Evolutionary conservation across 2,113 vertebrate genomes (phyloP).

Genomic region (Atrichornis clamosus): DNA sequence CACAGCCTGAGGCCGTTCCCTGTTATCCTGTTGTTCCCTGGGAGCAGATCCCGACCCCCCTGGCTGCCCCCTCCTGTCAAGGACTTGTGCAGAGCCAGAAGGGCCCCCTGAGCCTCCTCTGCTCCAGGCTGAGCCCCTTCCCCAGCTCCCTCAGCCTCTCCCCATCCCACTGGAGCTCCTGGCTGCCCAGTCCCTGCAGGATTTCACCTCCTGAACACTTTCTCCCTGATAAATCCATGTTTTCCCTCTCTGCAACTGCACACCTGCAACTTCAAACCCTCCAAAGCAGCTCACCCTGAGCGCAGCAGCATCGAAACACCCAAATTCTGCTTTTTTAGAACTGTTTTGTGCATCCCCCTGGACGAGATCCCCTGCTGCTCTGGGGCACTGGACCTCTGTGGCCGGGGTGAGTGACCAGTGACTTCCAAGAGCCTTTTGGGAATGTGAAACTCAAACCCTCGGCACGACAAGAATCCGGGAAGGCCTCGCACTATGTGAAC

Average conservation of each 20-base stretch:
- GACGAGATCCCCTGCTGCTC: background rate
- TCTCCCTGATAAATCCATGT: rapidly evolving
- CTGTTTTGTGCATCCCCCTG: background rate
- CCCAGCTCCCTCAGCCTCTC: background rate
- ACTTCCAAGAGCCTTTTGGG: background rate
- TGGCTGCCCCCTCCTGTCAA: too few relatives aligned
- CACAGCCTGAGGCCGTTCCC: too few relatives aligned
- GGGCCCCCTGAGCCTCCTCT: background rate
- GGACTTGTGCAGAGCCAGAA: too few relatives aligned
- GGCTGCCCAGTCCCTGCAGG: background rate
- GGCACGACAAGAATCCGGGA: background rate
- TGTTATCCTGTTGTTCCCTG: too few relatives aligned
- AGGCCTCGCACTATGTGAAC: background rate
- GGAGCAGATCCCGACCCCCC: too few relatives aligned
- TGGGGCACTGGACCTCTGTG: rapidly evolving
- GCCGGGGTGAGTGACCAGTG: rapidly evolving
- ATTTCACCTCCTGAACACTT: background rate
- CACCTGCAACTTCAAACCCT: background rate
- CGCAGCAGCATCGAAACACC: rapidly evolving
- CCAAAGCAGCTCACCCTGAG: background rate
- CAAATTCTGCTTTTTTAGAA: background rate
- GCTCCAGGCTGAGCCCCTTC: background rate
- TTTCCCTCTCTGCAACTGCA: background rate
- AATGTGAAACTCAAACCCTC: background rate
- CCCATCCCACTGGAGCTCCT: background rate